Conservation (phyloP, 2,113 vertebrate species). For the Galbula dea region DNA sequence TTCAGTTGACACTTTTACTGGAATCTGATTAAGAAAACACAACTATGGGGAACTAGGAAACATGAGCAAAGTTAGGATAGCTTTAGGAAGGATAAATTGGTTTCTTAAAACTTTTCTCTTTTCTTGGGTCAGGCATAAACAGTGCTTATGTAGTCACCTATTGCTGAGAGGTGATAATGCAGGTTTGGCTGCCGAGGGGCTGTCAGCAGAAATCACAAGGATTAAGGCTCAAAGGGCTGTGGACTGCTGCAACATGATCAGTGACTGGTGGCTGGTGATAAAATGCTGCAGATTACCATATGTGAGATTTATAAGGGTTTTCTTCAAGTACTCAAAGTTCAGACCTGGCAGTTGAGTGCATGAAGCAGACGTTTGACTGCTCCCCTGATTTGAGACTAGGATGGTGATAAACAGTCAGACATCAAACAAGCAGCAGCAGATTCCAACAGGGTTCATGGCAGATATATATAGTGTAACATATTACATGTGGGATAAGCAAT, state of each 20-base stretch:
- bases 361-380: not conserved
- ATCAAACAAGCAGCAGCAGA: not conserved
- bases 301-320: not conserved
- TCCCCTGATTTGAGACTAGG: not conserved
- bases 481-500: not conserved
- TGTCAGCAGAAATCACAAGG: not conserved
- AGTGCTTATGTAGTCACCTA: accelerated
- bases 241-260: not conserved
- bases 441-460: not conserved
- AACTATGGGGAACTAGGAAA: not conserved
- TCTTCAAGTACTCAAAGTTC: not conserved
- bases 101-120: not conserved
- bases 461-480: not conserved
- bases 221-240: not conserved
- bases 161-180: not conserved
- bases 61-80: not conserved
- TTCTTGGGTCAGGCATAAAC: not conserved
- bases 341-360: not conserved
- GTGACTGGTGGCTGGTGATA: not conserved
- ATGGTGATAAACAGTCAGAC: not conserved
- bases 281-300: not conserved
- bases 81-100: not conserved
- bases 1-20: not conserved
- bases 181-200: not conserved
- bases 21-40: not conserved